These are phyloP conservation scores for Andrena camellia DNA, from an alignment of 2,888 invertebrate species.

Conservation along the genomic window DNA sequence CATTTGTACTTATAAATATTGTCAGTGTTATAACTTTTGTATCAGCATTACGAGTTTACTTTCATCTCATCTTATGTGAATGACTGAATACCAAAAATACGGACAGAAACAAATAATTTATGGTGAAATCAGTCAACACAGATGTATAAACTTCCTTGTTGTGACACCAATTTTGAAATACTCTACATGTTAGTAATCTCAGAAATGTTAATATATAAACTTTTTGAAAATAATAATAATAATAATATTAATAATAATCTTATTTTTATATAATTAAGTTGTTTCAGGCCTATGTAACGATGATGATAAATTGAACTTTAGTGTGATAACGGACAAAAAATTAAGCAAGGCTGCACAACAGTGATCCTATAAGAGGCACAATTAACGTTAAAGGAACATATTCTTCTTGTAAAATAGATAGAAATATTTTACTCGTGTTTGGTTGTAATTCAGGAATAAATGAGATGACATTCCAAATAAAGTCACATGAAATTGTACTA, in stretches of 20 bases:
- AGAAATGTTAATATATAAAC: background rate
- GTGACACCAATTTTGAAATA: too few species aligned
- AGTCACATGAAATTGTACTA: slow-evolving; percentile 1
- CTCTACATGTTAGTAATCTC: background rate
- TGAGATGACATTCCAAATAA: slow-evolving; percentile 39
- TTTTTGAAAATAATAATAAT: background rate
- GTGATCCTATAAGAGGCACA: slow-evolving; percentile 4
- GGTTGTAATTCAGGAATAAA: background rate
- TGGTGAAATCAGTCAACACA: too few species aligned
- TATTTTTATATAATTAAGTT: slow-evolving; percentile 21
- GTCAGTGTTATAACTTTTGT: too few species aligned
- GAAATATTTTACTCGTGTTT: slow-evolving; percentile 11
- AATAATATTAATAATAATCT: background rate
- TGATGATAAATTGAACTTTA: slow-evolving; percentile 5
- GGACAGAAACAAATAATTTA: too few species aligned
- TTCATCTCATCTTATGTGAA: too few species aligned
- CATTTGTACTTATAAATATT: too few species aligned
- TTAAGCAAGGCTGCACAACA: slow-evolving; percentile 12
- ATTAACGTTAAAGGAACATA: slow-evolving; percentile 5
- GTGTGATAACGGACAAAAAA: background rate
- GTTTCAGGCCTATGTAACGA: slow-evolving; percentile 48
- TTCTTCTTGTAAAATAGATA: background rate
- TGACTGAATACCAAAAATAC: too few species aligned
- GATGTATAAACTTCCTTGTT: too few species aligned
- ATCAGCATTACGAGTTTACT: too few species aligned